A percentile compares a stretch with the other conserved stretches of the same genome.
Conservation (phyloP, 2,113 vertebrate species). For the Nibea coibor region DNA sequence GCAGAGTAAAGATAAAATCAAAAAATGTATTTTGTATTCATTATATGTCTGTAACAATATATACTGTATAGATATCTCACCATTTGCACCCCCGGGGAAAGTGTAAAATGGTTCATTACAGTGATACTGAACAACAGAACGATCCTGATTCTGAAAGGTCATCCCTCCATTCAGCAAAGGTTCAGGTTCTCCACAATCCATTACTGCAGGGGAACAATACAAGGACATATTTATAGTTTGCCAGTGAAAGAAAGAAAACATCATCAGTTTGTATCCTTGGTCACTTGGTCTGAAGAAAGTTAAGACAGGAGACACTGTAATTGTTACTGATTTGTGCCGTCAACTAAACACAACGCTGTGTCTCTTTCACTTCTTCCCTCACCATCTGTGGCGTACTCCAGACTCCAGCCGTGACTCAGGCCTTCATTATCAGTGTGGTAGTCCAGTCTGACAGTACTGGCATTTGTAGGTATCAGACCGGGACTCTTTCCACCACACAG, state of each 20-base stretch:
- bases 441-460: conserved; percentile 74
- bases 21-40: not conserved
- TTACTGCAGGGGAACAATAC: conserved; percentile 55
- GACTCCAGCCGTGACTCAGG: conserved; percentile 79
- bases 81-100: conserved; percentile 1
- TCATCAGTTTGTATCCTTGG: conserved; percentile 82
- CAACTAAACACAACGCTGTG: not conserved
- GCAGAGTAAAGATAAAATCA: not conserved
- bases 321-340: no score
- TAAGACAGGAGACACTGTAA: conserved; percentile 26
- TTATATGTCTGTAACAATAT: not conserved
- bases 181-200: conserved; percentile 72
- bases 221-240: not conserved
- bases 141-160: conserved; percentile 61
- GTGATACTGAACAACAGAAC: conserved; percentile 69
- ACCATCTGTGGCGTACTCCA: conserved; percentile 83
- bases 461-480: conserved; percentile 67
- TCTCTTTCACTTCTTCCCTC: conserved; percentile 30
- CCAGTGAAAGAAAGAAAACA: conserved; percentile 56
- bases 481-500: conserved; percentile 81
- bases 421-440: conserved; percentile 77
- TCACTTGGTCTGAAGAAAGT: conserved; percentile 78
- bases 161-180: conserved; percentile 61
- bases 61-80: conserved; percentile 1
- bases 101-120: conserved; percentile 75